Evolutionary conservation across 2,113 vertebrate genomes (phyloP).

Genomic region (Corvus moneduloides): DNA sequence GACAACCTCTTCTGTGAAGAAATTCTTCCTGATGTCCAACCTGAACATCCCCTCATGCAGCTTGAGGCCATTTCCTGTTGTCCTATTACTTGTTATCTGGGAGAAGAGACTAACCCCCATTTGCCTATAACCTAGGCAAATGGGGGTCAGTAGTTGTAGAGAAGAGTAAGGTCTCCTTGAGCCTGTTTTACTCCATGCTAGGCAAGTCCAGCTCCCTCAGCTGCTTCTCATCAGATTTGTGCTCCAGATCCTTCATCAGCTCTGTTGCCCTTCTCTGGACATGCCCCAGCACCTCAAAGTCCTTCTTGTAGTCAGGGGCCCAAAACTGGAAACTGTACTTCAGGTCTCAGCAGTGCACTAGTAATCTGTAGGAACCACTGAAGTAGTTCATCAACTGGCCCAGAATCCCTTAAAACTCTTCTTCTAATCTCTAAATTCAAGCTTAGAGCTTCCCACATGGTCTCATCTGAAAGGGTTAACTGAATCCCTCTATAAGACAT

Average conservation of each 20-base stretch:
- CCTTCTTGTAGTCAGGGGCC: neutral
- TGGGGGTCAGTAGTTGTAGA: no score
- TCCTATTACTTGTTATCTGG: neutral
- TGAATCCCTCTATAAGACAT: neutral
- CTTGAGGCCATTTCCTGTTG: neutral
- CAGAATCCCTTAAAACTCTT: neutral
- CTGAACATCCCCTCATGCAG: neutral
- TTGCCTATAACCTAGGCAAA: neutral
- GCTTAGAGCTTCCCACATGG: neutral
- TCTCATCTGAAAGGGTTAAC: neutral
- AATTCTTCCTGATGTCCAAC: neutral
- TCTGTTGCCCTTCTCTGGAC: neutral
- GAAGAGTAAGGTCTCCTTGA: neutral
- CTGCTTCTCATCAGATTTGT: neutral
- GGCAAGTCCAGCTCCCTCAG: neutral
- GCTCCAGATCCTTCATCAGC: neutral
- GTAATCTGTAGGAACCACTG: neutral
- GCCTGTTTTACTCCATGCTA: neutral
- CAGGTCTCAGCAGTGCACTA: neutral
- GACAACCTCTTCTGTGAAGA: neutral
- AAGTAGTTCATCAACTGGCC: neutral
- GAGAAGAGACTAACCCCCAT: neutral
- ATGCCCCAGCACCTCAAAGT: neutral
- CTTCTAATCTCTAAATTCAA: neutral
- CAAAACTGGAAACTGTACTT: neutral